phyloP scores from a whole-genome alignment of 1,140 invertebrate genomes.

The Drosophila nannoptera region DNA sequence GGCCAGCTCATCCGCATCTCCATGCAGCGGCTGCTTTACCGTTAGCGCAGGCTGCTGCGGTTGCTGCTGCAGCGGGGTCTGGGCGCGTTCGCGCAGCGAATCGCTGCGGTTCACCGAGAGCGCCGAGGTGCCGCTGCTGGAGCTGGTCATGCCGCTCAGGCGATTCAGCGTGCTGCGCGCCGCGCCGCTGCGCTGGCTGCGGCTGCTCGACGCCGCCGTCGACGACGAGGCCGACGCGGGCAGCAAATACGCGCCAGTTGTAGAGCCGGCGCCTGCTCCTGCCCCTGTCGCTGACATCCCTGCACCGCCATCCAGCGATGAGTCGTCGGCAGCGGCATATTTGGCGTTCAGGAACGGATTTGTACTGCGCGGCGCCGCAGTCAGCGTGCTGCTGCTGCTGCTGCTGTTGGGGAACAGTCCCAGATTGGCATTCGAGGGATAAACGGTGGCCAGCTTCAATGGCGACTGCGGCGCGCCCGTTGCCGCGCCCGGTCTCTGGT shows the following conservation, averaged over 20 bases:
- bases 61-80: constrained; percentile 48
- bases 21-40: constrained; percentile 20
- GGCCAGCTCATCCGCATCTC: constrained; percentile 10
- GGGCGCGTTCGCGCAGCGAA: constrained; percentile 31
- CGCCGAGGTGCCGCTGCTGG: constrained; percentile 80
- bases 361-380: constrained; percentile 62
- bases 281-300: background rate
- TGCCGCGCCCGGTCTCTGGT: constrained; percentile 30
- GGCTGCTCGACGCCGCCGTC: constrained; percentile 62
- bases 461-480: constrained; percentile 79
- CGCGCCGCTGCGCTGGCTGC: constrained; percentile 49
- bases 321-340: constrained; percentile 52
- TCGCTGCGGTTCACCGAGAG: constrained; percentile 55
- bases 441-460: constrained; percentile 52
- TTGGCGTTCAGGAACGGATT: constrained; percentile 74
- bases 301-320: constrained; percentile 7
- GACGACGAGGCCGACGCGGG: constrained; percentile 62
- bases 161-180: constrained; percentile 65
- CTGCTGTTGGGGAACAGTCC: constrained; percentile 62
- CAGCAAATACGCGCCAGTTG: constrained; percentile 36
- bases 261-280: background rate
- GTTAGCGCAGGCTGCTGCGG: constrained; percentile 28
- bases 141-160: constrained; percentile 80
- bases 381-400: constrained; percentile 51
- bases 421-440: constrained; percentile 69